These are phyloP conservation scores for Podarcis siculus DNA, from an alignment of 2,797 vertebrate genomes.

Conservation along the genomic window DNA sequence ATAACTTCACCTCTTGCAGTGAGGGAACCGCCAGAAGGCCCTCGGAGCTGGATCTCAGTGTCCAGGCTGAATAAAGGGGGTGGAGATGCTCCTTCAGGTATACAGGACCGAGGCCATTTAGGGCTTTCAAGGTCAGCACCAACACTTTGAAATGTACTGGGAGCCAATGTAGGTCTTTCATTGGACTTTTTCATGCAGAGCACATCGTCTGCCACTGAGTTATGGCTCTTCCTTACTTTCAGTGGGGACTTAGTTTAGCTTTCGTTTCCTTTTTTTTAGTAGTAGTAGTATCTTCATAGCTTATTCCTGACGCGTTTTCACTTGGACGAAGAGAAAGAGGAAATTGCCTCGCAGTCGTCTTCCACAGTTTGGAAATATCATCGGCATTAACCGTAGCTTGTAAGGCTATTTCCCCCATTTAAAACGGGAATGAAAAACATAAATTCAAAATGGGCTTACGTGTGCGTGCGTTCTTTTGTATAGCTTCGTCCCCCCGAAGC, in stretches of 20 bases:
- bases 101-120: accelerated
- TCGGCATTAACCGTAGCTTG: slow-evolving; percentile 30
- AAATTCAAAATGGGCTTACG: slow-evolving; percentile 52
- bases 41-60: no score
- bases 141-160: no score
- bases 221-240: not conserved
- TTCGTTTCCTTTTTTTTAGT: no score
- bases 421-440: slow-evolving; percentile 31
- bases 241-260: not conserved
- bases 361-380: slow-evolving; percentile 37
- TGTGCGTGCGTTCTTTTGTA: slow-evolving; percentile 18
- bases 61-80: no score
- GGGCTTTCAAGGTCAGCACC: no score
- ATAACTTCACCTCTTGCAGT: no score
- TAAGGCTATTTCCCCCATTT: slow-evolving; percentile 55
- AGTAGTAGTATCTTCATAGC: not conserved
- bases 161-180: no score
- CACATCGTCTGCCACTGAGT: no score
- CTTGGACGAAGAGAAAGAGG: slow-evolving; percentile 36
- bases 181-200: not conserved
- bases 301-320: slow-evolving; percentile 13
- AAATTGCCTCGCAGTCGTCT: slow-evolving; percentile 49
- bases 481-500: slow-evolving; percentile 39
- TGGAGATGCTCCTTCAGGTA: no score
- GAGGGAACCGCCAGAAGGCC: no score